Evolutionary conservation across 2,888 invertebrate genomes (phyloP).

Genomic region (Podabrus alpinus): DNA sequence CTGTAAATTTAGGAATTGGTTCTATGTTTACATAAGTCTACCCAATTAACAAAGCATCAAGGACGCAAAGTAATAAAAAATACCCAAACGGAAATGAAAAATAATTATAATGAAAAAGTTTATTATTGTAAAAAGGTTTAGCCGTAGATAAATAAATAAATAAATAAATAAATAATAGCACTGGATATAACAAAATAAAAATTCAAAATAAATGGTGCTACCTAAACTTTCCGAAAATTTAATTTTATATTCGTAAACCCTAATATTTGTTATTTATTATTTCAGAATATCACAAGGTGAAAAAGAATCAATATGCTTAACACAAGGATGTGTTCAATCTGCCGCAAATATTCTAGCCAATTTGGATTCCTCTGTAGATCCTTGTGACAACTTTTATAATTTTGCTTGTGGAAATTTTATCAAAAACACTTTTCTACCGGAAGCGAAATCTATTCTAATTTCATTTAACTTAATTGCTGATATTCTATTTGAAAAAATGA

Average conservation of each 20-base stretch:
- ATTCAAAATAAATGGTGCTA: too few relatives aligned
- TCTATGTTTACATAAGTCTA: too few relatives aligned
- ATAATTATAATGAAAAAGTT: too few relatives aligned
- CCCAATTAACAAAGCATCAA: too few relatives aligned
- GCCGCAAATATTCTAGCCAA: slow-evolving; percentile 68
- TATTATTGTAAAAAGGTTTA: too few relatives aligned
- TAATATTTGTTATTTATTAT: background rate
- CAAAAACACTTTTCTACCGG: slow-evolving; percentile 5
- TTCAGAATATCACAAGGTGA: background rate
- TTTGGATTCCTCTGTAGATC: slow-evolving; percentile 69
- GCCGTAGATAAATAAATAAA: too few relatives aligned
- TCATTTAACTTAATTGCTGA: background rate
- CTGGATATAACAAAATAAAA: too few relatives aligned
- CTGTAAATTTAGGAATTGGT: too few relatives aligned
- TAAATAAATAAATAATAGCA: too few relatives aligned
- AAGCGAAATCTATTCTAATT: slow-evolving; percentile 1
- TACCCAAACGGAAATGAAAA: too few relatives aligned
- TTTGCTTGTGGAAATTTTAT: slow-evolving; percentile 19
- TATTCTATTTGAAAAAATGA: background rate
- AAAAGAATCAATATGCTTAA: slow-evolving; percentile 43
- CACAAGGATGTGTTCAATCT: slow-evolving; percentile 76
- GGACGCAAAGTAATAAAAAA: too few relatives aligned
- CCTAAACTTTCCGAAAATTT: background rate
- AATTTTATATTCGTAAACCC: background rate
- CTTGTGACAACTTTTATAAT: slow-evolving; percentile 58